Evolutionary conservation across 2,113 vertebrate genomes (phyloP).

Genomic region (Nothobranchius kuhntae): DNA sequence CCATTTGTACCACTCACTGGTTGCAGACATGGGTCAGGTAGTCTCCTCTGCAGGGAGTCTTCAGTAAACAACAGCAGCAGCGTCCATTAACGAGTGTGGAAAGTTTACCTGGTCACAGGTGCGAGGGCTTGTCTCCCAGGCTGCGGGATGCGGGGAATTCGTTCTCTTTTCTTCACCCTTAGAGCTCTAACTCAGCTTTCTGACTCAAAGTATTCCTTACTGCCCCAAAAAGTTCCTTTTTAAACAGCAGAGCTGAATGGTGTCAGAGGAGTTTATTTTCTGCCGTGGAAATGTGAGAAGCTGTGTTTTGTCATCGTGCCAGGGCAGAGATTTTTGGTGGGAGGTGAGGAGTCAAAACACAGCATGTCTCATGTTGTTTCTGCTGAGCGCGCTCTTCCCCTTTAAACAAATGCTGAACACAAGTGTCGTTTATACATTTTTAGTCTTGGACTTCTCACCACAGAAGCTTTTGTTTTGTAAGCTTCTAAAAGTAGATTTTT

Average conservation of each 20-base stretch:
- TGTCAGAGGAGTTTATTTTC: not conserved
- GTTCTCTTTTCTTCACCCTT: not conserved
- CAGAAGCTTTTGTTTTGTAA: not conserved
- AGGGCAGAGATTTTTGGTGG: not conserved
- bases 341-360: slow-evolving; percentile 38
- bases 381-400: not conserved
- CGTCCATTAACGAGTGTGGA: slow-evolving; percentile 45
- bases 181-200: not conserved
- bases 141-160: slow-evolving; percentile 7
- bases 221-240: not conserved
- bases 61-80: slow-evolving; percentile 63
- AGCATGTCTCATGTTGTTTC: slow-evolving; percentile 22
- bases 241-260: not conserved
- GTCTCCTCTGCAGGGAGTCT: slow-evolving; percentile 68
- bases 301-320: slow-evolving; percentile 44
- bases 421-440: not conserved
- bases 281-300: slow-evolving; percentile 4
- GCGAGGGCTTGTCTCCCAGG: slow-evolving; percentile 35
- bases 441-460: not conserved
- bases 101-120: slow-evolving; percentile 63
- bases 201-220: not conserved
- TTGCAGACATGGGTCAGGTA: slow-evolving; percentile 71
- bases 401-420: not conserved
- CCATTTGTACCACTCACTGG: slow-evolving; percentile 68
- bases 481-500: slow-evolving; percentile 8